These are phyloP conservation scores for Apogon talboti DNA, from an alignment of 2,797 vertebrate genomes.

Conservation along the genomic window DNA sequence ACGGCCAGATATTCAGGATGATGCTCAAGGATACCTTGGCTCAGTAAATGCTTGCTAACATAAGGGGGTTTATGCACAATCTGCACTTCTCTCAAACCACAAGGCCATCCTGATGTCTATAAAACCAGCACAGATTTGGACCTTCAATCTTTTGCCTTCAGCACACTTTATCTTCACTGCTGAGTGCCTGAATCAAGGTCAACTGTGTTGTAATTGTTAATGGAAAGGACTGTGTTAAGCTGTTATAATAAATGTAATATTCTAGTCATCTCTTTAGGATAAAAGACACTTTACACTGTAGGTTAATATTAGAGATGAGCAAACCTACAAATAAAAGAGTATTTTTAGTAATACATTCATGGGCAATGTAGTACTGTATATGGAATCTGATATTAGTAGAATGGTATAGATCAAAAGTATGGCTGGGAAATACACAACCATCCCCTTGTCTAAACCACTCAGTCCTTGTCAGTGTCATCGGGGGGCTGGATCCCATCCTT, in stretches of 20 bases:
- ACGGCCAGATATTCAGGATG: conserved; percentile 28
- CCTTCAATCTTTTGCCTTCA: conserved; percentile 34
- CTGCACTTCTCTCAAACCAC: conserved; percentile 22
- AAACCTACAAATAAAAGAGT: background rate
- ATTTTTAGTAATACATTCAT: background rate
- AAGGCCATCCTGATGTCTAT: conserved; percentile 39
- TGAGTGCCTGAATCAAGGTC: conserved; percentile 16
- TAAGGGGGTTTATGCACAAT: conserved; percentile 34
- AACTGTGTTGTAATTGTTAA: background rate
- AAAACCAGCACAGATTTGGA: conserved; percentile 4
- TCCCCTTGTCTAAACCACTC: no score
- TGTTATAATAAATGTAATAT: background rate
- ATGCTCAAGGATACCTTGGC: conserved; percentile 32
- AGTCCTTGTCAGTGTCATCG: no score
- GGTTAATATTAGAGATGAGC: background rate
- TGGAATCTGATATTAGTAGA: no score
- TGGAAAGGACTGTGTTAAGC: background rate
- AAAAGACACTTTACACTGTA: no score
- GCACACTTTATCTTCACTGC: conserved; percentile 20
- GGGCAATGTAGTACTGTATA: no score
- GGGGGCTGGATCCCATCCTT: no score
- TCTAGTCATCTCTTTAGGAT: background rate
- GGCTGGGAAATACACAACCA: no score
- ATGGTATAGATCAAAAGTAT: no score
- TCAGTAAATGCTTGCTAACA: conserved; percentile 22